These are phyloP conservation scores for Sympetrum striolatum DNA, from an alignment of 2,888 invertebrate species.

Conservation along the genomic window DNA sequence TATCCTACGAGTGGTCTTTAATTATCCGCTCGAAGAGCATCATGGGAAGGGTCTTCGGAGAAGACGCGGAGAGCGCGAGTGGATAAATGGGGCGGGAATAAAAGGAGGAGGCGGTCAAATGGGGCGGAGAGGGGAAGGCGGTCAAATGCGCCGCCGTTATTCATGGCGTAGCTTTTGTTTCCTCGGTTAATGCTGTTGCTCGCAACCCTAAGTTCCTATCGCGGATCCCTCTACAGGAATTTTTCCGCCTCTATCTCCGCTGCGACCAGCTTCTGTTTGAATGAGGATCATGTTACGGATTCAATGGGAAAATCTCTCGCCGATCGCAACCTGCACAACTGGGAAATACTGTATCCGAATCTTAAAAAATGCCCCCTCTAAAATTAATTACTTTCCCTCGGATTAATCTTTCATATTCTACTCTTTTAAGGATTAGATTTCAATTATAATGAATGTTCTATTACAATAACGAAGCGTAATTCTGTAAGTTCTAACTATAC, in stretches of 20 bases:
- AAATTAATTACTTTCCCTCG: no score
- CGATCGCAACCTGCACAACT: background rate
- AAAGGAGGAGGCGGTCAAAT: background rate
- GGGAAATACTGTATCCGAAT: no score
- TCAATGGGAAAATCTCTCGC: background rate
- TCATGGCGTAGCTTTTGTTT: constrained; percentile 13
- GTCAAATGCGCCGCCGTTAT: constrained; percentile 8
- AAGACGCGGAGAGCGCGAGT: background rate
- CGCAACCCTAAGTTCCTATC: background rate
- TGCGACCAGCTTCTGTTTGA: background rate
- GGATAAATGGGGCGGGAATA: background rate
- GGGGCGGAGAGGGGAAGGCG: background rate
- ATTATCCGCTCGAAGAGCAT: constrained; percentile 6
- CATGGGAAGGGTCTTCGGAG: background rate
- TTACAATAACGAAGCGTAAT: no score
- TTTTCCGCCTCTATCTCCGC: background rate
- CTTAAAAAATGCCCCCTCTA: no score
- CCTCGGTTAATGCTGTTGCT: constrained; percentile 15
- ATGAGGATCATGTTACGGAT: background rate
- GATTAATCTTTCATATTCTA: no score
- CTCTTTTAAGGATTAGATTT: no score
- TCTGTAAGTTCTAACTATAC: no score
- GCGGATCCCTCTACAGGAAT: background rate
- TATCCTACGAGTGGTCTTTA: constrained; percentile 6
- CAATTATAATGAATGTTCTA: no score